Evolutionary conservation across 30 jellyfish, hydroid and myxozoan species (phyloP), one percentile per base, ranked within the genome.

Genomic region (Aurelia coerulea): DNA sequence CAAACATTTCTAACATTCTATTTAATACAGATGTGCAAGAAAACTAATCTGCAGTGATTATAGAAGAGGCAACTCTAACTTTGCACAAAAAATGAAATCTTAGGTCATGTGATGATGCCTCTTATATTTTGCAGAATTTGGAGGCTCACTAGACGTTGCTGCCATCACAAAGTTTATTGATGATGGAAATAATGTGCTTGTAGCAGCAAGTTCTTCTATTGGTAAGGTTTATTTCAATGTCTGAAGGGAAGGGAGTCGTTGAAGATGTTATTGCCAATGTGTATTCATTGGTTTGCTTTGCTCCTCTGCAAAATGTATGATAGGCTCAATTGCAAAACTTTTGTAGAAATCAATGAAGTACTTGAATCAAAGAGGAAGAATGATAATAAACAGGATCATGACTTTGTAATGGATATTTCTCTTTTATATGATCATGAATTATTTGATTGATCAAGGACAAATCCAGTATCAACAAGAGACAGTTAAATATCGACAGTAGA

Each of bases 121-220:
- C 42, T 6, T 16, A 0, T 68, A 29, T 46, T 41, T 76, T 77
- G 19, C 81, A 92, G 98, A 92, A 41, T 92, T 92, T 92, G 98
- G 98, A 59, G 98, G 98, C 4, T 79, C 97, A 63, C 39, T 92
- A 34, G 97, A 87, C 62, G 98, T 92, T 29, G 85, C 94, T 13
- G 93, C 98, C 62, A 87, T 92, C 56, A 92, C 97, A 74, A 79
- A 79, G 50, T 92, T 92, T 62, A 81, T 92, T 82, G 98, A 92
- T 68, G 92, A 84, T 74, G 98, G 98, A 8, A 95, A 95, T 54
- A 92, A 87, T 81, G 96, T 92, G 34, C 81, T 92, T 33, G 97
- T 92, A 33, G 97, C 97, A 31, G 98, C 95, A 12, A 87, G 98
- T 79, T 92, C 98, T 16, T 66, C 96, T 4, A 87, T 92, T 72